phyloP scores from a whole-genome alignment of 2,888 invertebrate genomes.

The Neoscelio sp. region DNA sequence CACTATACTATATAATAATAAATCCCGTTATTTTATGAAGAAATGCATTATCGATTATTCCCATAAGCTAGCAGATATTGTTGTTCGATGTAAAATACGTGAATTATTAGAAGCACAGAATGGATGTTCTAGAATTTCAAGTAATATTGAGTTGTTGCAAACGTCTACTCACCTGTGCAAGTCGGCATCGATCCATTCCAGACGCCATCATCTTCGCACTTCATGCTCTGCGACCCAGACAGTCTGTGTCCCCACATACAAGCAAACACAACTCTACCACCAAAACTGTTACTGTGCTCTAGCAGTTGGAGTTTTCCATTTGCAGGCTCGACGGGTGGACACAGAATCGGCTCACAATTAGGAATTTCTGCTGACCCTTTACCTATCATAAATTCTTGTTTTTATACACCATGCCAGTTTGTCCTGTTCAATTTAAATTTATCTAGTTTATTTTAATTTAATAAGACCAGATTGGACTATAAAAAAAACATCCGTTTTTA shows the following conservation, averaged over 20 bases:
- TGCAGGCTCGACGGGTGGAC: slow-evolving; percentile 88
- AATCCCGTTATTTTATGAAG: no score
- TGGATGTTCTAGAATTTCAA: slow-evolving; percentile 22
- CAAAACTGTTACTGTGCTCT: slow-evolving; percentile 92
- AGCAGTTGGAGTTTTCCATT: slow-evolving; percentile 90
- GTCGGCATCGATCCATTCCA: slow-evolving; percentile 92
- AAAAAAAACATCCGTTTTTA: no score
- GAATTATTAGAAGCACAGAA: neutral
- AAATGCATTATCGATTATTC: neutral
- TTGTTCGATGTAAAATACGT: slow-evolving; percentile 1
- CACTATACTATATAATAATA: no score
- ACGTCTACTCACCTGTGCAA: slow-evolving; percentile 87
- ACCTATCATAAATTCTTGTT: slow-evolving; percentile 83
- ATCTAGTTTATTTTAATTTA: neutral
- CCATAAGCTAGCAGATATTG: neutral
- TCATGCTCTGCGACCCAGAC: slow-evolving; percentile 90
- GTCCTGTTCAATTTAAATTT: neutral
- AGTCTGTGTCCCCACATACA: slow-evolving; percentile 94
- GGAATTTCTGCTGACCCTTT: slow-evolving; percentile 92
- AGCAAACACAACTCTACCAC: slow-evolving; percentile 91
- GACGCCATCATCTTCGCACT: slow-evolving; percentile 90
- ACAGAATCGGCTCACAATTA: slow-evolving; percentile 90
- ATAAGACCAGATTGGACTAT: no score
- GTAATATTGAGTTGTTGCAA: slow-evolving; percentile 51
- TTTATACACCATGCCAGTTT: neutral